phyloP scores from a whole-genome alignment of 2,797 vertebrate genomes.

The Phrynocephalus vlangalii region DNA sequence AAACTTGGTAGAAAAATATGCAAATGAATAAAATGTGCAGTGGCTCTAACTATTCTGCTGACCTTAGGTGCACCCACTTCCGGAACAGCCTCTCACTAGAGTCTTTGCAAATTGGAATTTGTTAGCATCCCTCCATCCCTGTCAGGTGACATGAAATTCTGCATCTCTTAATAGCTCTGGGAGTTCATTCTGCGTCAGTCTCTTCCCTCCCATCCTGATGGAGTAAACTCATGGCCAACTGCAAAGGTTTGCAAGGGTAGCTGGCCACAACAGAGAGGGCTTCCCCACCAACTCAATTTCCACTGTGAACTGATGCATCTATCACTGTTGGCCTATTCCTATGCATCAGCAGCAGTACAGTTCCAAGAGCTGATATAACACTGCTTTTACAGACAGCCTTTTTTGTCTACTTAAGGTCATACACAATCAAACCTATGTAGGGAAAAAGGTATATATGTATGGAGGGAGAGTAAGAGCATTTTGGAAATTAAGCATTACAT shows the following conservation, averaged over 20 bases:
- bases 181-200: background rate
- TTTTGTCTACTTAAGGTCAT: slow-evolving; percentile 7
- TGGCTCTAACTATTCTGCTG: no score
- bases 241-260: background rate
- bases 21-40: no score
- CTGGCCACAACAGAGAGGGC: background rate
- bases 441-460: slow-evolving; percentile 15
- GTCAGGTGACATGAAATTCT: background rate
- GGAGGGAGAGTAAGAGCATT: slow-evolving; percentile 10
- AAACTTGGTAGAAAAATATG: no score
- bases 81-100: background rate
- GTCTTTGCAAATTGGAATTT: background rate
- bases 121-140: background rate
- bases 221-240: background rate
- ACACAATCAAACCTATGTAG: slow-evolving; percentile 31
- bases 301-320: background rate
- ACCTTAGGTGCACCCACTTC: background rate
- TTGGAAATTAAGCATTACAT: background rate
- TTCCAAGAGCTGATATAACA: background rate
- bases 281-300: background rate
- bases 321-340: background rate
- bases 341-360: background rate
- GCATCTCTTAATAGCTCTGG: background rate
- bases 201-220: background rate
- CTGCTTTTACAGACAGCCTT: background rate